Conservation (phyloP, 2,797 vertebrate species). For the Danionella dracula region DNA sequence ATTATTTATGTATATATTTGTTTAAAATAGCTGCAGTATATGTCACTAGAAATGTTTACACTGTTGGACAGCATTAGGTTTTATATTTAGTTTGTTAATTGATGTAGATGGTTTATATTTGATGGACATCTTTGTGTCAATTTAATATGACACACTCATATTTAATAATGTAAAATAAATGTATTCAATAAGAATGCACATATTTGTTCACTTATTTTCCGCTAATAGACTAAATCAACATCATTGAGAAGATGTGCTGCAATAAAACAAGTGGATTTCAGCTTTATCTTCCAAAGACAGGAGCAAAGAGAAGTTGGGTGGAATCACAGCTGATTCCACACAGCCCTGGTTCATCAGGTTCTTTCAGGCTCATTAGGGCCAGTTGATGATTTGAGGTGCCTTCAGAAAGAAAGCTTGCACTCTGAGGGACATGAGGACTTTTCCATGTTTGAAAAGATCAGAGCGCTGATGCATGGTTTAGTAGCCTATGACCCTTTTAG, state of each 20-base stretch:
- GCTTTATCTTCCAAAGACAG: not conserved
- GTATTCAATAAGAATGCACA: no score
- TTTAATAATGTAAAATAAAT: no score
- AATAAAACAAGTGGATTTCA: not conserved
- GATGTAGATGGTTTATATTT: no score
- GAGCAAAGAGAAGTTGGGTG: not conserved
- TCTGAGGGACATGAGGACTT: not conserved
- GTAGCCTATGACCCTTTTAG: not conserved
- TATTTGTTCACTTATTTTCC: not conserved
- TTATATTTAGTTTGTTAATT: no score
- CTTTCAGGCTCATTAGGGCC: slow-evolving; percentile 46
- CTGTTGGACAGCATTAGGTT: no score
- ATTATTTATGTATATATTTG: no score
- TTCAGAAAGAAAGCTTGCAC: not conserved
- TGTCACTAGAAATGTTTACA: no score
- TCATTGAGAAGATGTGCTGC: not conserved
- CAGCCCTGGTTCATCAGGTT: slow-evolving; percentile 38
- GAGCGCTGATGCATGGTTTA: not conserved
- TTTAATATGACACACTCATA: no score
- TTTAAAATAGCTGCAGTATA: no score
- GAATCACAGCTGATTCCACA: not conserved
- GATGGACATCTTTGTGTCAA: no score
- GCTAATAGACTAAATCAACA: not conserved
- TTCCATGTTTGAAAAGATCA: not conserved
- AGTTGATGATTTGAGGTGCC: slow-evolving; percentile 34